These are phyloP conservation scores for Nasonovia ribisnigri DNA, from an alignment of 2,888 invertebrate genomes.

Conservation along the genomic window DNA sequence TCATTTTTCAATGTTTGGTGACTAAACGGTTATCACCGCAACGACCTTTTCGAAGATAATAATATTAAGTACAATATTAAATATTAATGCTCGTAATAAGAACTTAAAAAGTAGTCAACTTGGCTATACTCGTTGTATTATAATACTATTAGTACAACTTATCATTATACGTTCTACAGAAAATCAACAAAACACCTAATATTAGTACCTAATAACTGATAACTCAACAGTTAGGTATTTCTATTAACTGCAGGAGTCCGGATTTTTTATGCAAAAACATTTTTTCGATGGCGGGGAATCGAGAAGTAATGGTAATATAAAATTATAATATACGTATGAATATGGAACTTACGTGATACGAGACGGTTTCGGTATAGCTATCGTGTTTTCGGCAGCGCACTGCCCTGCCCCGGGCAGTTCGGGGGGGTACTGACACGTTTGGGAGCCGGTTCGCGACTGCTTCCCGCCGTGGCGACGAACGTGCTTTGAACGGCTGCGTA, in stretches of 20 bases:
- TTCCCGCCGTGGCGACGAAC: not conserved
- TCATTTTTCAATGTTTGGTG: not conserved
- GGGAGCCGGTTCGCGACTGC: conserved; percentile 60
- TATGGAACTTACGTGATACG: conserved; percentile 9
- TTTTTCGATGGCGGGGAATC: not conserved
- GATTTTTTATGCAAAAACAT: too few species aligned
- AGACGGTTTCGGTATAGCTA: not conserved
- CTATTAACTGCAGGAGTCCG: not conserved
- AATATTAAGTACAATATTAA: not conserved
- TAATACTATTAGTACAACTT: not conserved
- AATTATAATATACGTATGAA: too few species aligned
- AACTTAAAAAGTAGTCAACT: not conserved
- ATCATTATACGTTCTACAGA: not conserved
- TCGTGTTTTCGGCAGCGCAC: conserved; percentile 21
- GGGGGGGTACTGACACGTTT: conserved; percentile 33
- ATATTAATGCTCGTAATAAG: not conserved
- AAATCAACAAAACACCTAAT: not conserved
- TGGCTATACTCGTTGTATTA: not conserved
- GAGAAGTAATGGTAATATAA: not conserved
- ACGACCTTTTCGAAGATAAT: not conserved
- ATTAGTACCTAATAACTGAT: not conserved
- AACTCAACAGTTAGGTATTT: too few species aligned
- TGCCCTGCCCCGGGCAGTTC: not conserved
- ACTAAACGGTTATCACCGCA: not conserved
- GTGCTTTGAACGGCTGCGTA: conserved; percentile 26